Base-by-base conservation (phyloP, 2,113 vertebrate genomes). In the Macquaria australasica region DNA sequence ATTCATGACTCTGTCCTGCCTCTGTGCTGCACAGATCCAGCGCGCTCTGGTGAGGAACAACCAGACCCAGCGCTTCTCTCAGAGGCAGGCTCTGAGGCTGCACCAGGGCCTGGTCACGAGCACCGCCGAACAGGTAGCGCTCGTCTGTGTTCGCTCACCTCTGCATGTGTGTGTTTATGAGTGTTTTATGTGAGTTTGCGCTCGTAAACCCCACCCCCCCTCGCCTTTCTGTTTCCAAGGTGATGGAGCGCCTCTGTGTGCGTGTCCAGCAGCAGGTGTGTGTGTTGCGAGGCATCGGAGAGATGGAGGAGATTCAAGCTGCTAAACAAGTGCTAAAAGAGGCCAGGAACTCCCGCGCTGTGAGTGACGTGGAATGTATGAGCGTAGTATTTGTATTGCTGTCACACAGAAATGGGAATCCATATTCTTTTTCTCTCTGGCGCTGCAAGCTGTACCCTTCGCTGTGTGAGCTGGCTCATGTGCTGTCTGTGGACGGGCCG, bases 91-190 rank as follows among this genome's bases (percentile, higher is more conserved):
- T 25, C 96, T 97, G 63, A 95, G 97, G n/a, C 95, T 98, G 81
- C 97, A 98, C 89, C 97, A 98, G 55, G 97, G 97, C 77, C 93
- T 98, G 83, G 96, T 97, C 82, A 97, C 97, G 84, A 98, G 97
- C 95, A 97, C 97, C 11, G 97, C 94, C 0, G 94, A 95, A 62
- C 94, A 95, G 94, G 94, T 94, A 88, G 48, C 45, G 3, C 70
- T 21, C 10, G 2, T 51, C 55, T 34, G 15, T 6, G 9, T 70
- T n/a, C 1, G 0, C 55, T 69, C 10, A 4, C 21, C 14, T 72
- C 23, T 1, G 5, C 28, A 2, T 16, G 39, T 39, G 2, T 58
- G 18, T 34, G 34, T 72, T 60, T 59, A 5, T 55, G 45, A 58
- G 41, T 48, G 76, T 79, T 59, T 64, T 2, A 37, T 55, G 8